Conservation (phyloP, 2,113 vertebrate genomes). For the Pagrus major region DNA sequence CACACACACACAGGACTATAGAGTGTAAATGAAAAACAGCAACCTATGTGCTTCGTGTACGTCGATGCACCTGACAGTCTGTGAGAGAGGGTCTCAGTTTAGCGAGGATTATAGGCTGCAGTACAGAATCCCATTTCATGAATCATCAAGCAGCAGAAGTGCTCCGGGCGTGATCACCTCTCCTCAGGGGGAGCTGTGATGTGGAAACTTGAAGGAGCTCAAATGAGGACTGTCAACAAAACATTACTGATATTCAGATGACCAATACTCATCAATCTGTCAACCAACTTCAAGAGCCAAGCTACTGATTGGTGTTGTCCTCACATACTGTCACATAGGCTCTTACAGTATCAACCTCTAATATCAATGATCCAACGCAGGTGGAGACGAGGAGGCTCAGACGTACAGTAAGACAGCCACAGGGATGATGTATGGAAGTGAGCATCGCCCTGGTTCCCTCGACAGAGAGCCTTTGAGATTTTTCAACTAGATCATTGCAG, state of each 20-base stretch:
- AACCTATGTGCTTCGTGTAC: slow-evolving; percentile 16
- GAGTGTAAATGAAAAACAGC: slow-evolving; percentile 24
- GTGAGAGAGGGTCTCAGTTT: slow-evolving; percentile 50
- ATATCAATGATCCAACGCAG: not conserved
- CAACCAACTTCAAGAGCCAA: not conserved
- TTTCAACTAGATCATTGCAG: too few relatives aligned
- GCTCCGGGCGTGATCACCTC: not conserved
- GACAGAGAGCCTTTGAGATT: too few relatives aligned
- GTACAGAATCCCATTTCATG: slow-evolving; percentile 78
- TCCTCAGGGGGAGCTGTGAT: slow-evolving; percentile 11
- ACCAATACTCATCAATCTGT: not conserved
- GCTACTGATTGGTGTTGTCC: not conserved
- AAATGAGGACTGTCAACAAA: not conserved
- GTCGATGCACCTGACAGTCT: slow-evolving; percentile 45
- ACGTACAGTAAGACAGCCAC: too few relatives aligned
- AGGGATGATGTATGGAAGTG: too few relatives aligned
- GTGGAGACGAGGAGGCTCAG: not conserved
- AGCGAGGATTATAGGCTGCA: slow-evolving; percentile 58
- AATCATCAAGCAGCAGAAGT: slow-evolving; percentile 75
- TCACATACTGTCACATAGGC: not conserved
- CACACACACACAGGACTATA: too few relatives aligned
- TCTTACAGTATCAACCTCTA: not conserved
- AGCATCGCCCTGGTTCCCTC: too few relatives aligned
- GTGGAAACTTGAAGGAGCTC: slow-evolving; percentile 26
- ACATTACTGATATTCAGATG: not conserved